Base-by-base conservation (phyloP, 2,888 invertebrate species). In the Drosophila testacea region DNA sequence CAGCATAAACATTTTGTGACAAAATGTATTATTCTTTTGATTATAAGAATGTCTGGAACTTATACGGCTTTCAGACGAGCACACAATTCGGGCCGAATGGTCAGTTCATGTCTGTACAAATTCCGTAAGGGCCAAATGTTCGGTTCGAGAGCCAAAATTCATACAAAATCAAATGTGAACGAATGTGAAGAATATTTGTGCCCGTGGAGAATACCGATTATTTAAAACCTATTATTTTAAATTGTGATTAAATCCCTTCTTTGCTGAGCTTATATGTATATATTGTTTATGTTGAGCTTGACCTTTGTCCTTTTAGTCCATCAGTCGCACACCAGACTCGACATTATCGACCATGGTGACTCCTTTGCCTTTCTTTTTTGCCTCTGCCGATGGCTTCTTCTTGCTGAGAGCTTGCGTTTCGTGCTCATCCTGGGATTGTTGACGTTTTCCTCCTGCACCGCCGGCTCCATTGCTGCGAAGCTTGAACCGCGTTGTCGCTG, bases 401-500 rank as follows among this genome's bases (percentile, higher is more conserved):
- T 90, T 88, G 64, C 73, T 89, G 22, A 81, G 69, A 36, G 54
- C 67, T 60, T 87, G 39, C 5, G 81, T 81, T 39, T 88, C 90
- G 10, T 74, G 81, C 38, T 87, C 85, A 22, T 76, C 78, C 46
- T 69, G 70, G n/a, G 70, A 74, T 41, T 73, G 81, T 36, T 88
- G 85, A 1, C 82, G 78, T 55, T 81, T 87, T 13, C 77, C 68
- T 1, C 62, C n/a, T 0, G 54, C 63, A n/a, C 54, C 6, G 6
- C 61, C 64, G 4, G 75, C 68, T 11, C 91, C 83, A 73, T 91
- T 91, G 61, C 90, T 90, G 54, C 92, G 90, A 65, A 92, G 73
- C 66, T 91, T 91, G 47, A 91, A 89, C 11, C 92, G 91, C 41
- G 90, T 89, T 4, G 94, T 94, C 44, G 94, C 93, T 7, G 94